Evolutionary conservation across 2,797 vertebrate genomes (phyloP).

Genomic region (Bovichtus diacanthus): DNA sequence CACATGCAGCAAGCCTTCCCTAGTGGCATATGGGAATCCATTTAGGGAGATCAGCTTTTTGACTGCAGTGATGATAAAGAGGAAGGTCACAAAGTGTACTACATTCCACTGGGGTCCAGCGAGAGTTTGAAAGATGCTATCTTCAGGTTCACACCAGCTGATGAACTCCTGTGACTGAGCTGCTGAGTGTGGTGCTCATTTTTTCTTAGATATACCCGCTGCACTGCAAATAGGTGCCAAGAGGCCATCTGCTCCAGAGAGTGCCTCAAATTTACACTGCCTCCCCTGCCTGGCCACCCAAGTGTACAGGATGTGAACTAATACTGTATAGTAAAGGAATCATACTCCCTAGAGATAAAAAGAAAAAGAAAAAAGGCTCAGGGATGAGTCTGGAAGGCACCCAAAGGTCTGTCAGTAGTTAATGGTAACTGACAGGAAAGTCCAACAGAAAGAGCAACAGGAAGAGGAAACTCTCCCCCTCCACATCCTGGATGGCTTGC

Average conservation of each 20-base stretch:
- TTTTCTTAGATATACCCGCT: constrained; percentile 35
- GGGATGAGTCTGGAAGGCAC: constrained; percentile 76
- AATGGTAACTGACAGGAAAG: constrained; percentile 78
- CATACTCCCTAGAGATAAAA: constrained; percentile 56
- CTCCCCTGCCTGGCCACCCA: constrained; percentile 75
- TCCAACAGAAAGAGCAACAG: constrained; percentile 82
- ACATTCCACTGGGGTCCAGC: constrained; percentile 22
- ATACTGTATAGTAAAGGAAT: constrained; percentile 65
- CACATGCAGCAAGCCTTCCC: background rate
- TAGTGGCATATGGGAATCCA: constrained; percentile 7
- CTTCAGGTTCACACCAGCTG: constrained; percentile 43
- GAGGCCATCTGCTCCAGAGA: constrained; percentile 28
- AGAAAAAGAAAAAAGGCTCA: constrained; percentile 20
- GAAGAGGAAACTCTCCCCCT: constrained; percentile 81
- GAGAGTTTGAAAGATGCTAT: constrained; percentile 10
- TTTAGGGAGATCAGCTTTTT: background rate
- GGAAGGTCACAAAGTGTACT: constrained; percentile 17
- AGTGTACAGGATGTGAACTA: constrained; percentile 79
- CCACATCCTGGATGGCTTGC: constrained; percentile 80
- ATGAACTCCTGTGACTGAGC: constrained; percentile 46
- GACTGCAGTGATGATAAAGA: constrained; percentile 39
- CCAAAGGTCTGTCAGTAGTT: constrained; percentile 73
- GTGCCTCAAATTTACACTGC: constrained; percentile 29
- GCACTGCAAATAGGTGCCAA: constrained; percentile 35
- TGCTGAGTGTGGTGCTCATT: constrained; percentile 57